Evolutionary conservation across 2,797 vertebrate genomes (phyloP), one percentile per base, ranked within the genome.

Genomic region (Alca torda): DNA sequence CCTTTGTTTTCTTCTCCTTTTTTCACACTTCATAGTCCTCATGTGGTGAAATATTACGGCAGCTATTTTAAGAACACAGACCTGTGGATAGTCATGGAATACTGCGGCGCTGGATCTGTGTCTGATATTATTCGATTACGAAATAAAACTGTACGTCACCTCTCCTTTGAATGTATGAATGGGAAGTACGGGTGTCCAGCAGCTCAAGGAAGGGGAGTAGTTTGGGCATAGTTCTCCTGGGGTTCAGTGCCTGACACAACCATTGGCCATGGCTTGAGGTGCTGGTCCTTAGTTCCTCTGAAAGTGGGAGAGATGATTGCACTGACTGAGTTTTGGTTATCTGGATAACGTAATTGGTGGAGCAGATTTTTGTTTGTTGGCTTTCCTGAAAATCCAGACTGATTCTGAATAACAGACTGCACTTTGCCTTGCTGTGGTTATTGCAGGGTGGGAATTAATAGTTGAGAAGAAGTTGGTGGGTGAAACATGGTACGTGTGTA

Each of bases 31-130:
- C 86, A 10, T 96, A 99, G 99, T 93, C 98, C 98, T 37, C 98
- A 99, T 41, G 99, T 99, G 25, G 97, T 97, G 92, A 97, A 98
- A 26, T 99, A 99, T 85, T 99, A 99, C 0, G 99, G 99, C 97
- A 99, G 99, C 98, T 99, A 99, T 95, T 99, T 99, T 97, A 99
- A 99, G 96, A 99, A 99, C 98, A 99, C 98, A 7, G 99, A 99
- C 98, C 97, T 99, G 93, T 99, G 99, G 99, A 99, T 99, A 33
- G 99, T 99, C 25, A 99, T 99, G 99, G 99, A 99, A 53, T 99
- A 99, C 95, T 99, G 99, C 54, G 99, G 99, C 5, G 99, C 99
- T 24, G 99, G 99, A 90, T 99, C 99, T 6, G 99, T 99, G 21
- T 99, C 98, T 15, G 99, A 99, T 87, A 99, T 99, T 73, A 99